Base-by-base conservation (phyloP, 30 jellyfish, hydroid and myxozoan genomes). In the Chrysaora quinquecirrha region DNA sequence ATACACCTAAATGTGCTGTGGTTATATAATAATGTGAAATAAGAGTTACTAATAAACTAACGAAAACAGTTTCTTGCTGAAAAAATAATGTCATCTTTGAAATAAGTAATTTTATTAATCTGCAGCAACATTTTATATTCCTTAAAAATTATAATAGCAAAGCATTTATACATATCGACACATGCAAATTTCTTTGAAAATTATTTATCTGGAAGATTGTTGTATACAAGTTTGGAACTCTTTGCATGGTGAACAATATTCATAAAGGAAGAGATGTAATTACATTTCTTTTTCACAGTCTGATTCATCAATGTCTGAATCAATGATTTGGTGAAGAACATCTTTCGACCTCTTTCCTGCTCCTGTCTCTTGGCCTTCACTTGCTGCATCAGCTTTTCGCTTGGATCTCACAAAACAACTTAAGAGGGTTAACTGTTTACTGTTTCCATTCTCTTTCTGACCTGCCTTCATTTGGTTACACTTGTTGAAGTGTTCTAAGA, bases 201-300 rank as follows among this genome's bases (percentile, higher is more conserved):
- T n/a, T n/a, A n/a, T n/a, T n/a, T n/a, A n/a, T n/a, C n/a, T n/a
- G n/a, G n/a, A n/a, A n/a, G n/a, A n/a, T n/a, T n/a, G n/a, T n/a
- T n/a, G n/a, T n/a, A 43, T 43, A 43, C 58, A 43, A 43, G 16
- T 43, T 43, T 43, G 16, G 58, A 43, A 43, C 9, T 43, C 58
- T 43, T 43, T 43, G 58, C 58, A 43, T 43, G 58, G 58, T 43
- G 58, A 43, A 43, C 58, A 43, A n/a, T n/a, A n/a, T n/a, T n/a
- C n/a, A n/a, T n/a, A n/a, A n/a, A n/a, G n/a, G n/a, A n/a, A n/a
- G n/a, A n/a, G n/a, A n/a, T n/a, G n/a, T n/a, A n/a, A n/a, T n/a
- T n/a, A n/a, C n/a, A n/a, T n/a, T n/a, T n/a, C n/a, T n/a, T n/a
- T n/a, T n/a, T n/a, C n/a, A n/a, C n/a, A n/a, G n/a, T n/a, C n/a